These are phyloP conservation scores for Selenia dentaria DNA, from an alignment of 2,888 invertebrate species.

Conservation along the genomic window DNA sequence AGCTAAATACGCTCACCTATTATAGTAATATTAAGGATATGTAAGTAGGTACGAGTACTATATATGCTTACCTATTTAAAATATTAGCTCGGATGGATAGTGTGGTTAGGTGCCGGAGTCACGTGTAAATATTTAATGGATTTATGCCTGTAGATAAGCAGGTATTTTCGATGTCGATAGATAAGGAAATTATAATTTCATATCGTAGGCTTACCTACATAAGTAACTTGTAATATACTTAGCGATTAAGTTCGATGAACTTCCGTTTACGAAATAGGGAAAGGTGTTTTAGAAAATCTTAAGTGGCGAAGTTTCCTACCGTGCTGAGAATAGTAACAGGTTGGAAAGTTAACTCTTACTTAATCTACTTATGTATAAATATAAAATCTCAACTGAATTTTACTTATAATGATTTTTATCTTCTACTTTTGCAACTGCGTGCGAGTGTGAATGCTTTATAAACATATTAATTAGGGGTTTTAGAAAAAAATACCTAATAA, in stretches of 20 bases:
- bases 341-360: slow-evolving; percentile 31
- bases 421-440: no score
- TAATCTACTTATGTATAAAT: no score
- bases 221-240: neutral
- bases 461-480: no score
- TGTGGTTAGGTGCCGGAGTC: neutral
- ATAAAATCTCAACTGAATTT: no score
- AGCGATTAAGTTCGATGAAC: slow-evolving; percentile 71
- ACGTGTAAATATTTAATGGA: neutral
- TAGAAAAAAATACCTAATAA: no score
- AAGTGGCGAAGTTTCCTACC: slow-evolving; percentile 43
- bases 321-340: slow-evolving; percentile 36
- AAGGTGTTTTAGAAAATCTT: slow-evolving; percentile 57
- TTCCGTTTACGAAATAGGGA: slow-evolving; percentile 68
- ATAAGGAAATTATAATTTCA: slow-evolving; percentile 56
- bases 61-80: no score
- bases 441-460: no score
- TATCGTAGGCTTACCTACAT: slow-evolving; percentile 18
- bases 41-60: no score
- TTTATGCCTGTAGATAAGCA: slow-evolving; percentile 49
- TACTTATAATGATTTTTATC: no score
- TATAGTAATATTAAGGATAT: no score
- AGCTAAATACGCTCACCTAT: no score
- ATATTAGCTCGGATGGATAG: no score
- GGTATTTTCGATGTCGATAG: slow-evolving; percentile 54